Base-by-base conservation (phyloP, 2,113 vertebrate genomes). In the Microtus oregoni region DNA sequence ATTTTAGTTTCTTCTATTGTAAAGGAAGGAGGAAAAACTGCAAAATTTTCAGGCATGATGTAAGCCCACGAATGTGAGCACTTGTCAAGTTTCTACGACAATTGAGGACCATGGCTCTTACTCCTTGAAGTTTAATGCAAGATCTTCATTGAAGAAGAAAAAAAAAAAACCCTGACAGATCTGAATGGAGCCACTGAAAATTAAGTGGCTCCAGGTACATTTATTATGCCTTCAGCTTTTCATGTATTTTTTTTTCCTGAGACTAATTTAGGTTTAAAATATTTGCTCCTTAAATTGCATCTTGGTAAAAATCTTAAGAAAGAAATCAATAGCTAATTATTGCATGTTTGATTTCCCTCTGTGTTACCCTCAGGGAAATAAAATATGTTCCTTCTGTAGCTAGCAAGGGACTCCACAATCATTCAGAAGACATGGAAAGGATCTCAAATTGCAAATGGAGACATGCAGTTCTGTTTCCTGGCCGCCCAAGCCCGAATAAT, bases 321-420 rank as follows among this genome's bases (percentile, higher is more conserved):
- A 96, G 58, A 95, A 97, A 94, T 94, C 96, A 96, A 97, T 97
- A 97, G 72, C 88, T 97, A 97, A 96, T 96, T 97, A 97, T 67
- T 91, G 79, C 79, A 89, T 93, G 41, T 95, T 95, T 96, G 89
- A 93, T 96, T 93, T 96, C 32, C n/a, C 22, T 96, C 73, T 83
- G 78, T 63, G 38, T 77, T 83, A 91, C 19, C 73, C 24, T 81
- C 28, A 47, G 68, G 73, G 75, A 83, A 86, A 90, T 85, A 70
- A 73, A 91, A 68, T 87, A 65, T 19, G 63, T 28, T 14, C 28
- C 73, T 75, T 28, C 76, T 47, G 5, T 67, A n/a, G 89, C 44
- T 92, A 75, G 73, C 61, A 87, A 41, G 8, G 83, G 47, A 20
- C 38, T 94, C 32, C 13, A 75, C 28, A 4, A 11, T n/a, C 93